Evolutionary conservation across 37 sponge, comb jelly and placozoan species (phyloP), one percentile per base, ranked within the genome.

Genomic region (Ephydatia muelleri): DNA sequence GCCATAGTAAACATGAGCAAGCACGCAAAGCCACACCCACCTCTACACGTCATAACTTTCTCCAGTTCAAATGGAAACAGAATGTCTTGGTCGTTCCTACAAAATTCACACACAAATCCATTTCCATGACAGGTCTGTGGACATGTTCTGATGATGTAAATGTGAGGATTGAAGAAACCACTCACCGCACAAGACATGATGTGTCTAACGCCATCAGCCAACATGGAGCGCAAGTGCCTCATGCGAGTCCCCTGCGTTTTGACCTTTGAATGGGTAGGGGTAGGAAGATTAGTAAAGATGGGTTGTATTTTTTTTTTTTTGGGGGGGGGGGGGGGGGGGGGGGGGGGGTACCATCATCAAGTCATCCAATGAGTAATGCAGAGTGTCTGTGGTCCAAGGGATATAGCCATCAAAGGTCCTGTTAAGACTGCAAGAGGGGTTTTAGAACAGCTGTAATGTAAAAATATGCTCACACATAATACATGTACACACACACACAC

Each of bases 41-140:
- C 76, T 74, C 34, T 31, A 68, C 99, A 98, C 72, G 70, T 88
- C 2, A 68, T 77, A 33, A 90, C 89, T 73, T 86, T 88, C 28
- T 86, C 32, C 75, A 87, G 72, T 48, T 98, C 95, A 85, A 98
- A 98, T 2, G 99, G 99, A 70, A 85, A 98, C 22, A 97, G 89
- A 64, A 98, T 87, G 64, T 94, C 94, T 23, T 86, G 85, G 29
- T 65, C 68, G 29, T 92, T 75, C 30, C 87, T 73, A 84, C 99
- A 98, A 82, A 94, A 84, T 82, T 98, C 99, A 40, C 99, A 98
- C 32, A 96, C 91, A 84, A 96, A 96, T 19, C 99, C 99, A 65
- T 92, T 93, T 19, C 88, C 95, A 66, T 82, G 70, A 76, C 99
- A 98, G 5, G 93, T 26, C 76, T 88, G 76, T 27, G 80, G 80